These are phyloP conservation scores for Halocynthia roretzi DNA, from an alignment of 23 tunicate species.

Conservation along the genomic window DNA sequence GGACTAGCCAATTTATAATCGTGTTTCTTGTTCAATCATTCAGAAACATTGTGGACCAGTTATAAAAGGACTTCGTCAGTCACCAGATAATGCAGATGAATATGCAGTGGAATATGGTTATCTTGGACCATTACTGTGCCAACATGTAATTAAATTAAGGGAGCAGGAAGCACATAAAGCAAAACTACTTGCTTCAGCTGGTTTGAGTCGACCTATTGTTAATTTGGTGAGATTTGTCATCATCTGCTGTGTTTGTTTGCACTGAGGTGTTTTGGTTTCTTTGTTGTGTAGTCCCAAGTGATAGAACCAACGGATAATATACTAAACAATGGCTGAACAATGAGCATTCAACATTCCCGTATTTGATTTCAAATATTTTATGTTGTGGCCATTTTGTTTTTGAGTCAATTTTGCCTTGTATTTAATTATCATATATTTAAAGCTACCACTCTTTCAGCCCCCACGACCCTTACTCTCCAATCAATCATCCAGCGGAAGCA, in stretches of 20 bases:
- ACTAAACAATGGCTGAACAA: too few species aligned
- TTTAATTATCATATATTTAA: background rate
- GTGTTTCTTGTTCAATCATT: background rate
- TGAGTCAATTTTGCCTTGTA: background rate
- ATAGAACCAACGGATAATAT: too few species aligned
- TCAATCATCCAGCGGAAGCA: constrained; percentile 8
- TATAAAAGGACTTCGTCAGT: constrained; percentile 55
- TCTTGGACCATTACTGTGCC: constrained; percentile 61
- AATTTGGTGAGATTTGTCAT: constrained; percentile 23
- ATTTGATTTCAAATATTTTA: too few species aligned
- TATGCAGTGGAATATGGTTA: constrained; percentile 72
- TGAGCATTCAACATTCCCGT: too few species aligned
- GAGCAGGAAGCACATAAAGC: constrained; percentile 88
- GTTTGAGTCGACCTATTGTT: constrained; percentile 44
- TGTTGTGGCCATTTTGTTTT: too few species aligned
- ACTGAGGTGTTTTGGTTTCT: background rate
- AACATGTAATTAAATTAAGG: constrained; percentile 60
- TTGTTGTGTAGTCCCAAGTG: too few species aligned
- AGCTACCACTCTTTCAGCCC: background rate
- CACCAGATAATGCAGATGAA: constrained; percentile 70
- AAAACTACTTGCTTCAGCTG: constrained; percentile 68
- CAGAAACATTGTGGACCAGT: constrained; percentile 90
- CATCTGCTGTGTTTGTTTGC: too few species aligned
- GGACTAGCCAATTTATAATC: background rate
- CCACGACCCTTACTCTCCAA: constrained; percentile 4